A percentile compares a stretch with the other conserved stretches of the same genome.
phyloP scores from a whole-genome alignment of 2,113 vertebrate species.

The Aplodontia rufa region DNA sequence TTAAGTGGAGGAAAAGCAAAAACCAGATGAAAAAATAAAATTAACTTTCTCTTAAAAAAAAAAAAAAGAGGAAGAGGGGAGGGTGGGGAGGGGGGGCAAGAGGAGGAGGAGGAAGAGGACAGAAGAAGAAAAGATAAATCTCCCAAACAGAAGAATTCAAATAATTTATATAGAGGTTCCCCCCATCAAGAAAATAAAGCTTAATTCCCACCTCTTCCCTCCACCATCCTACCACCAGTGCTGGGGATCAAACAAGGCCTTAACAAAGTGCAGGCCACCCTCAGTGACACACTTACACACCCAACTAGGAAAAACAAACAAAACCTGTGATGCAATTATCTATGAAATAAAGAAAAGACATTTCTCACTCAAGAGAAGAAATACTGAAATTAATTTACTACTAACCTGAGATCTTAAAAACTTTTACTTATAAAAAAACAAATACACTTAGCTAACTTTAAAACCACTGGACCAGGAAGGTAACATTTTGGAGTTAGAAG shows the following conservation, averaged over 20 bases:
- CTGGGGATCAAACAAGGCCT: too few relatives aligned
- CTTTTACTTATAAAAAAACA: neutral
- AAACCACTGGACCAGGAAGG: neutral
- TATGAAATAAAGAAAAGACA: slow-evolving; percentile 20
- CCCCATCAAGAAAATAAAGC: neutral
- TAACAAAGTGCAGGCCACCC: neutral
- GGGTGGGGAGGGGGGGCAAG: too few relatives aligned
- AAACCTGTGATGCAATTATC: neutral
- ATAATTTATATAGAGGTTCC: neutral
- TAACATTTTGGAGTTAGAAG: neutral
- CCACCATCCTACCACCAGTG: too few relatives aligned
- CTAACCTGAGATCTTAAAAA: neutral
- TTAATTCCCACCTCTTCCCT: neutral
- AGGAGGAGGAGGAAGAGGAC: too few relatives aligned
- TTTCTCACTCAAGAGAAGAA: neutral
- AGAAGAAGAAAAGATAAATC: neutral
- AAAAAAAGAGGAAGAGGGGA: too few relatives aligned
- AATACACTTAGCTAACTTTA: neutral
- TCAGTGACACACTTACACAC: neutral
- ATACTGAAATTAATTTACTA: neutral
- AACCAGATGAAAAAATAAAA: too few relatives aligned
- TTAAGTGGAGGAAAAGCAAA: too few relatives aligned
- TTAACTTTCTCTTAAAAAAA: too few relatives aligned
- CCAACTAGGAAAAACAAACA: neutral
- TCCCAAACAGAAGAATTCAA: neutral